Evolutionary conservation across 2,113 vertebrate genomes (phyloP).

Genomic region (Hippolais icterina): DNA sequence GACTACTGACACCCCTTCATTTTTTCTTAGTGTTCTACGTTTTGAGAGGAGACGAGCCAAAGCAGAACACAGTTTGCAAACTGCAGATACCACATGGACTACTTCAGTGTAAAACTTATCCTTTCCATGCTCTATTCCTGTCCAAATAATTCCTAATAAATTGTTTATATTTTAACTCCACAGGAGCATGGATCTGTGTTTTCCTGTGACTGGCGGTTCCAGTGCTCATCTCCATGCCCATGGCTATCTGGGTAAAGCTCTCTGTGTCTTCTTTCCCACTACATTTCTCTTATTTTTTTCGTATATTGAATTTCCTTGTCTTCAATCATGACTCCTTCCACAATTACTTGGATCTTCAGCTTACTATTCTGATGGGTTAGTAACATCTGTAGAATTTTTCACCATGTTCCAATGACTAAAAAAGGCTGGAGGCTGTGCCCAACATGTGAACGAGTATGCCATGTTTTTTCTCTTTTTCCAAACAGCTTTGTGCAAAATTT

Average conservation of each 20-base stretch:
- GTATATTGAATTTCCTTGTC: not conserved
- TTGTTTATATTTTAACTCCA: not conserved
- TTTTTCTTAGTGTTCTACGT: not conserved
- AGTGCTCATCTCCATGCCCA: too few species aligned
- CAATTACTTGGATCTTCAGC: not conserved
- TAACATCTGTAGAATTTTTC: not conserved
- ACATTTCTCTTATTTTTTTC: not conserved
- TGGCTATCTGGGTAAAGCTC: not conserved
- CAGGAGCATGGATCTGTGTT: accelerated
- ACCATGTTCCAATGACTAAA: not conserved
- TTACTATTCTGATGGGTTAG: not conserved
- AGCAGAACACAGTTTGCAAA: not conserved
- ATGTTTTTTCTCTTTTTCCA: not conserved
- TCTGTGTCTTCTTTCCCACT: not conserved
- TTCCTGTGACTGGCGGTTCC: not conserved
- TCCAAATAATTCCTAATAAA: not conserved
- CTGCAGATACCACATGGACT: not conserved
- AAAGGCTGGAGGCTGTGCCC: not conserved
- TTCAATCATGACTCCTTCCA: not conserved
- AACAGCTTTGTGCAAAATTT: not conserved
- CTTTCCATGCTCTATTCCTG: not conserved
- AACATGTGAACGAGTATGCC: not conserved
- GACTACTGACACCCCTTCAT: not conserved
- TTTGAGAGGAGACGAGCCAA: not conserved
- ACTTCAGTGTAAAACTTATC: not conserved